Percentiles rank a stretch among this genome's conserved stretches.
phyloP scores from a whole-genome alignment of 2,888 invertebrate species.

The Aporophyla nigra region DNA sequence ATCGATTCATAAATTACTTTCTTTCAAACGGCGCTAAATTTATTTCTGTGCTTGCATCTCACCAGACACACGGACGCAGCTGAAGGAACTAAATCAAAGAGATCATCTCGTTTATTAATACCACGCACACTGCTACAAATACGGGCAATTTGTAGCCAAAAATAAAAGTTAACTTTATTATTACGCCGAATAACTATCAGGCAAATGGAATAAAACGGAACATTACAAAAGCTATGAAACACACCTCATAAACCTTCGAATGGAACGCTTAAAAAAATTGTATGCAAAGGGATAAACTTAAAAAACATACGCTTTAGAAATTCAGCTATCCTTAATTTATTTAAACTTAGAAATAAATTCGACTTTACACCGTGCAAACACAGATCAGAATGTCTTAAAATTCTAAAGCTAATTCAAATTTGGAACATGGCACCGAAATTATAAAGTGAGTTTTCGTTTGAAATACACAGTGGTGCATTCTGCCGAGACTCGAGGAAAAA shows the following conservation, averaged over 20 bases:
- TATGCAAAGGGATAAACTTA: conserved; percentile 72
- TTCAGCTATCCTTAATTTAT: conserved; percentile 63
- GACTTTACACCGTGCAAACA: conserved; percentile 66
- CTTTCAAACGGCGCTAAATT: conserved; percentile 30
- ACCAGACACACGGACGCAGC: conserved; percentile 47
- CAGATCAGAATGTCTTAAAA: conserved; percentile 62
- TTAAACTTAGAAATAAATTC: conserved; percentile 57
- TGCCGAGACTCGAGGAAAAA: conserved; percentile 65
- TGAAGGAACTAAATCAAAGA: conserved; percentile 64
- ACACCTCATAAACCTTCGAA: conserved; percentile 73
- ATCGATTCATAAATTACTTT: conserved; percentile 25
- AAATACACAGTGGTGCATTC: conserved; percentile 71
- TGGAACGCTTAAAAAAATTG: conserved; percentile 79
- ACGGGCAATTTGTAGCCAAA: conserved; percentile 58
- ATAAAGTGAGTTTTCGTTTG: conserved; percentile 75
- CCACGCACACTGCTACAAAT: conserved; percentile 54
- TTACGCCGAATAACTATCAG: conserved; percentile 10
- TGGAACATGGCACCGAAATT: conserved; percentile 62
- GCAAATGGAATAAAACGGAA: conserved; percentile 32
- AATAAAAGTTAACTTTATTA: conserved; percentile 54
- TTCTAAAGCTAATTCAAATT: conserved; percentile 47
- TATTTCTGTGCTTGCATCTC: conserved; percentile 37
- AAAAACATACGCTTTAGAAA: conserved; percentile 69
- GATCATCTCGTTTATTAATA: conserved; percentile 63
- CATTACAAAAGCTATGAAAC: conserved; percentile 68